phyloP scores from a whole-genome alignment of 2,888 invertebrate species.

The Pristionchus japonicus region DNA sequence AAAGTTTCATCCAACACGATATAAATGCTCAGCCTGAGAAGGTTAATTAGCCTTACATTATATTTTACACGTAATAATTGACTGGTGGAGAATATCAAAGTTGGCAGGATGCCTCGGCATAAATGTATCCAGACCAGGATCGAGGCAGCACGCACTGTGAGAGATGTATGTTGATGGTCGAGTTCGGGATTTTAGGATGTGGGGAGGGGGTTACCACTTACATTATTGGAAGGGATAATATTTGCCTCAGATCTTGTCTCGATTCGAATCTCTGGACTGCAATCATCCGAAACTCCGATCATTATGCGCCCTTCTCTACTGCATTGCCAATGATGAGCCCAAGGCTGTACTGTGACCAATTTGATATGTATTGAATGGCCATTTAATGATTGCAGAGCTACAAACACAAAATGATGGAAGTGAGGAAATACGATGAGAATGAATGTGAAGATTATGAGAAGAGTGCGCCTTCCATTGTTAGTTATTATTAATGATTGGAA shows the following conservation, averaged over 20 bases:
- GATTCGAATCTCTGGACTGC: neutral
- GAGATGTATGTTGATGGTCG: neutral
- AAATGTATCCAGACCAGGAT: neutral
- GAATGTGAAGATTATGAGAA: neutral
- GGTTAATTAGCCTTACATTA: neutral
- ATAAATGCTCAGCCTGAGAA: neutral
- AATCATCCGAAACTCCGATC: neutral
- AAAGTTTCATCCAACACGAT: constrained; percentile 1
- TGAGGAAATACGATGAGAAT: neutral
- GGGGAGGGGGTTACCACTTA: too few species aligned
- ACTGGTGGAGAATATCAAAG: neutral
- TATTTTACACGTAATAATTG: neutral
- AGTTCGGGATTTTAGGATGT: too few species aligned
- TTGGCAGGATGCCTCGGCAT: neutral
- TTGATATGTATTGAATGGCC: neutral
- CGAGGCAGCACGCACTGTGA: neutral
- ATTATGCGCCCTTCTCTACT: constrained; percentile 2
- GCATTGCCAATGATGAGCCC: neutral
- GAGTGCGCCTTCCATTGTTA: neutral
- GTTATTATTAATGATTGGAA: neutral
- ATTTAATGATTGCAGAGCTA: neutral
- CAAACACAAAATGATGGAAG: neutral
- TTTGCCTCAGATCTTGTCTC: neutral
- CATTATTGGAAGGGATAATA: too few species aligned
- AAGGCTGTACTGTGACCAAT: neutral